Evolutionary conservation across 2,888 invertebrate genomes (phyloP).

Genomic region (Philonicus albiceps): DNA sequence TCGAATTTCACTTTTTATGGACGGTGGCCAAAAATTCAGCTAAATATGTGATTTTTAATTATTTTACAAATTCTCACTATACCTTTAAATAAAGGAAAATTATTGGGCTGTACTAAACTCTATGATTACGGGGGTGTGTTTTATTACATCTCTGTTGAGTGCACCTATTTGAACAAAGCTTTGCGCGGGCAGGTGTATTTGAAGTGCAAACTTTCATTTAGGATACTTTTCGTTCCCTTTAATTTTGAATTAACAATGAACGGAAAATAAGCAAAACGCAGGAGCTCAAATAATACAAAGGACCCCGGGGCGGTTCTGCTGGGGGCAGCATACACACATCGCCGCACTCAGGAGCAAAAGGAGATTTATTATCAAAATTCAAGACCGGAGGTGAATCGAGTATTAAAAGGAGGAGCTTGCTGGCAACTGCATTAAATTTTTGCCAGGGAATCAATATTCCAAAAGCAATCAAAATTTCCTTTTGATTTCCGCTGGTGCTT

Average conservation of each 20-base stretch:
- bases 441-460: not conserved
- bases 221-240: not conserved
- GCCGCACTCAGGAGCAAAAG: not conserved
- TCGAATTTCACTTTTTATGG: not conserved
- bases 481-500: not conserved
- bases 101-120: not conserved
- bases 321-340: not conserved
- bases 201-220: conserved; percentile 2
- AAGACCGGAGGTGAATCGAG: not conserved
- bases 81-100: not conserved
- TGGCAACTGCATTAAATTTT: not conserved
- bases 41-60: not conserved
- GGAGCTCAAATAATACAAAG: not conserved
- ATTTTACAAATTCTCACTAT: not conserved
- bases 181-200: not conserved
- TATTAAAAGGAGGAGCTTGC: not conserved
- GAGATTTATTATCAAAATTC: not conserved
- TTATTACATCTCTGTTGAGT: not conserved
- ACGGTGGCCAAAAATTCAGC: not conserved
- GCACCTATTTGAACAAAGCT: not conserved
- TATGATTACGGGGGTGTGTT: not conserved
- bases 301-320: not conserved
- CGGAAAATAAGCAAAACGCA: not conserved
- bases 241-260: conserved; percentile 18
- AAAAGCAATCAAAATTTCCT: not conserved